Percentiles rank a stretch among this genome's conserved stretches.
These are phyloP conservation scores for Spea hammondii DNA, from an alignment of 2,797 vertebrate species.

Conservation along the genomic window DNA sequence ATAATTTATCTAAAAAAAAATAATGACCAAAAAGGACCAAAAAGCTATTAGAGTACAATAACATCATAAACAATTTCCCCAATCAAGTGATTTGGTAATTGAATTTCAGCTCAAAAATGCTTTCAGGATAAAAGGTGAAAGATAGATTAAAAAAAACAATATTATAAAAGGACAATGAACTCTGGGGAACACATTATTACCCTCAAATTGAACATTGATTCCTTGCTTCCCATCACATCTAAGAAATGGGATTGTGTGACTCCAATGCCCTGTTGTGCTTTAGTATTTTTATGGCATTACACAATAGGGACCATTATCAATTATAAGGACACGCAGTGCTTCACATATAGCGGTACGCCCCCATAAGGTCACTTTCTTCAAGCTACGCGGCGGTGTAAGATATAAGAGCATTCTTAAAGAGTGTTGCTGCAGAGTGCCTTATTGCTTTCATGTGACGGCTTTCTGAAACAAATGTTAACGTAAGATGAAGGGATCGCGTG, in stretches of 20 bases:
- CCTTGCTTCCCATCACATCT: constrained; percentile 49
- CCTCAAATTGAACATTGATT: constrained; percentile 53
- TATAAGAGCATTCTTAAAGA: constrained; percentile 43
- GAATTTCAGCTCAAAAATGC: constrained; percentile 50
- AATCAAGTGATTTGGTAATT: constrained; percentile 50
- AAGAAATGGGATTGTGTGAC: constrained; percentile 51
- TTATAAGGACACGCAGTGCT: constrained; percentile 37
- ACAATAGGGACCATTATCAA: constrained; percentile 47
- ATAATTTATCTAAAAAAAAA: constrained; percentile 36
- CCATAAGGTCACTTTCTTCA: constrained; percentile 37
- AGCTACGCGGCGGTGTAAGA: constrained; percentile 40
- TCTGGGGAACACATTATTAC: constrained; percentile 50
- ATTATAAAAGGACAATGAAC: constrained; percentile 50
- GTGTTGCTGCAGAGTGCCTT: constrained; percentile 20
- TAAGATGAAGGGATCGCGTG: constrained; percentile 44
- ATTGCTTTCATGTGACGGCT: constrained; percentile 36
- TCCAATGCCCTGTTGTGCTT: constrained; percentile 47
- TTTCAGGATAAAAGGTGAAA: constrained; percentile 50
- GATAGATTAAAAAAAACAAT: constrained; percentile 51
- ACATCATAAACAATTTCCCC: constrained; percentile 46
- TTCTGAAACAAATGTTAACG: constrained; percentile 38
- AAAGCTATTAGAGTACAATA: constrained; percentile 44
- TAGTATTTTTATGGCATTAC: constrained; percentile 46
- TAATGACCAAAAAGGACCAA: constrained; percentile 43
- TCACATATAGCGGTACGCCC: constrained; percentile 32